Evolutionary conservation across 2,797 vertebrate species (phyloP).

Genomic region (Anomalospiza imberbis): DNA sequence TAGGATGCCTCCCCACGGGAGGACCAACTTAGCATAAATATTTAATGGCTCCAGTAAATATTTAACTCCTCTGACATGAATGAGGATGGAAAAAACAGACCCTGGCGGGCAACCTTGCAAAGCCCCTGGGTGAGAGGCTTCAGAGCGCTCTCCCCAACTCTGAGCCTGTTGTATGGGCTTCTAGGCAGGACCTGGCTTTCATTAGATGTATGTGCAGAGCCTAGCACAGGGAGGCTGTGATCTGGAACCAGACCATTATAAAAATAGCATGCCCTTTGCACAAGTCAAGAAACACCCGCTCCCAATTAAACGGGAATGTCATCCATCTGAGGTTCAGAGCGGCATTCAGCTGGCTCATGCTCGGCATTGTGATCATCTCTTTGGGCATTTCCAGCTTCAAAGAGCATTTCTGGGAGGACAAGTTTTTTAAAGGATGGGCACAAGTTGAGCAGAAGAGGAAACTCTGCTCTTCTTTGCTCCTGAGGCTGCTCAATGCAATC

Average conservation of each 20-base stretch:
- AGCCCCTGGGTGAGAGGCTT: conserved; percentile 21
- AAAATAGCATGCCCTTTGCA: conserved; percentile 47
- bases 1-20: not conserved
- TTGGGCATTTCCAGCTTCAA: not conserved
- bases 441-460: not conserved
- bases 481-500: not conserved
- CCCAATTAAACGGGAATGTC: not conserved
- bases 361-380: not conserved
- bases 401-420: not conserved
- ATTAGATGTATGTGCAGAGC: conserved; percentile 22
- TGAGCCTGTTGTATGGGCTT: not conserved
- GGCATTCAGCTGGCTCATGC: not conserved
- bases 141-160: not conserved
- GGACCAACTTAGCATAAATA: conserved; percentile 54
- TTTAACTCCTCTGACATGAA: conserved; percentile 65
- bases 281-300: conserved; percentile 34
- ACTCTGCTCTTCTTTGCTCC: not conserved
- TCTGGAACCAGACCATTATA: conserved; percentile 6
- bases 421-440: not conserved
- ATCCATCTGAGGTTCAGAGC: not conserved
- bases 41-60: conserved; percentile 66
- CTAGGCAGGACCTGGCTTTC: conserved; percentile 39
- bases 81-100: conserved; percentile 62
- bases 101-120: conserved; percentile 1
- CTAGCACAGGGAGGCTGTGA: conserved; percentile 1